Conservation (phyloP, 2,797 vertebrate species). For the Leptoclinus maculatus region DNA sequence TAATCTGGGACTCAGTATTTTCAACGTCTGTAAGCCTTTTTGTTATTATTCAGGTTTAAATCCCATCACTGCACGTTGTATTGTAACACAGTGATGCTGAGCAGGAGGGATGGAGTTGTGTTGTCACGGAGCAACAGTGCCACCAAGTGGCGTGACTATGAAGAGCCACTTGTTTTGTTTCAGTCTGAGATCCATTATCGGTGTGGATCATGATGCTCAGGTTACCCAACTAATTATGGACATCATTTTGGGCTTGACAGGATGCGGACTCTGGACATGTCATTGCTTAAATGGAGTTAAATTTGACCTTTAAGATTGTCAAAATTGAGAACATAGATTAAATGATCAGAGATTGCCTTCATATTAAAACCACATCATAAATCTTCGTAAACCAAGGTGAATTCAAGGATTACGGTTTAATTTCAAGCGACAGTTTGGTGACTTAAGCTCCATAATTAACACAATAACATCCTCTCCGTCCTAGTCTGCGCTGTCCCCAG, state of each 20-base stretch:
- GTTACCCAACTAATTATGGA: conserved; percentile 12
- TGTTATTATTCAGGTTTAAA: conserved; percentile 66
- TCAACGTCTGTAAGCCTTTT: conserved; percentile 47
- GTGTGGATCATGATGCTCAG: conserved; percentile 47
- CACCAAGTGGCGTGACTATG: conserved; percentile 85
- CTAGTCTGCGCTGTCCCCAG: not conserved
- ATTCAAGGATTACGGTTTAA: not conserved
- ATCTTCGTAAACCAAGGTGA: not conserved
- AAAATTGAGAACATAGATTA: not conserved
- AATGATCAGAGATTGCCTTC: not conserved
- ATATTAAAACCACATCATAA: not conserved
- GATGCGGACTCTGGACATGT: not conserved
- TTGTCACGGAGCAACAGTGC: conserved; percentile 86
- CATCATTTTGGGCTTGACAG: not conserved
- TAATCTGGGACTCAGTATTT: conserved; percentile 44
- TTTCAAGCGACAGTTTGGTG: not conserved
- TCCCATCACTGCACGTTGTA: conserved; percentile 62
- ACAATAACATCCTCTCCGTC: not conserved
- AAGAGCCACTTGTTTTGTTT: conserved; percentile 63
- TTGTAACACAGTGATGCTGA: conserved; percentile 45
- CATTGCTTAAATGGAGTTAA: not conserved
- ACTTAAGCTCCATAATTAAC: not conserved
- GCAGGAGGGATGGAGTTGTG: conserved; percentile 4
- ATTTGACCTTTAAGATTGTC: not conserved
- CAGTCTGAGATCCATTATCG: conserved; percentile 11